Conservation (phyloP, 1,140 invertebrate genomes). For the Megalopta genalis region DNA sequence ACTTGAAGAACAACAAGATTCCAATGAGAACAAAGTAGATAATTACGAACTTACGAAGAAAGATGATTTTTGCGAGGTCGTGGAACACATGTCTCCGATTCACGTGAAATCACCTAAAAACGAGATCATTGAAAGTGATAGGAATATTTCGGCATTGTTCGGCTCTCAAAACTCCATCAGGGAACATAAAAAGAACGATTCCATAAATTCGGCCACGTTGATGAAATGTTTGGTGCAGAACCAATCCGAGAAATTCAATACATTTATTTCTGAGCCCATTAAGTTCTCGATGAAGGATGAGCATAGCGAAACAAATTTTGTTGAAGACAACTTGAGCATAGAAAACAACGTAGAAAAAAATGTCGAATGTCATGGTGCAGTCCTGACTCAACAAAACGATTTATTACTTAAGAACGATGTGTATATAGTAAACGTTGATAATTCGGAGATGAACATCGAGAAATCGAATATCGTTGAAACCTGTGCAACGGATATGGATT, state of each 20-base stretch:
- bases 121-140: slow-evolving; percentile 52
- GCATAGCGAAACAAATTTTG: slow-evolving; percentile 32
- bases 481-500: slow-evolving; percentile 18
- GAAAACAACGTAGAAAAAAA: slow-evolving; percentile 2
- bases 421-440: slow-evolving; percentile 29
- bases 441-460: slow-evolving; percentile 24
- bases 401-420: slow-evolving; percentile 38
- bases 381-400: slow-evolving; percentile 41
- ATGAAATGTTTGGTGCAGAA: slow-evolving; percentile 42
- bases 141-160: slow-evolving; percentile 21
- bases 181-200: slow-evolving; percentile 27
- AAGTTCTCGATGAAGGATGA: slow-evolving; percentile 21
- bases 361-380: slow-evolving; percentile 17
- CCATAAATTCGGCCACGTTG: slow-evolving; percentile 25
- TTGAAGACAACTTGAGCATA: slow-evolving; percentile 9
- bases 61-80: slow-evolving; percentile 32
- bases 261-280: slow-evolving; percentile 12
- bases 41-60: not conserved
- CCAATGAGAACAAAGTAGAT: slow-evolving; percentile 15
- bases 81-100: slow-evolving; percentile 55
- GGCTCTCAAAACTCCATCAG: slow-evolving; percentile 31
- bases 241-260: slow-evolving; percentile 39
- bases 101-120: slow-evolving; percentile 64
- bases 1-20: slow-evolving; percentile 4
- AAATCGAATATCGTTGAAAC: slow-evolving; percentile 10